These are phyloP conservation scores for Pristionchus arcanus DNA, from an alignment of 2,888 invertebrate species.

Conservation along the genomic window DNA sequence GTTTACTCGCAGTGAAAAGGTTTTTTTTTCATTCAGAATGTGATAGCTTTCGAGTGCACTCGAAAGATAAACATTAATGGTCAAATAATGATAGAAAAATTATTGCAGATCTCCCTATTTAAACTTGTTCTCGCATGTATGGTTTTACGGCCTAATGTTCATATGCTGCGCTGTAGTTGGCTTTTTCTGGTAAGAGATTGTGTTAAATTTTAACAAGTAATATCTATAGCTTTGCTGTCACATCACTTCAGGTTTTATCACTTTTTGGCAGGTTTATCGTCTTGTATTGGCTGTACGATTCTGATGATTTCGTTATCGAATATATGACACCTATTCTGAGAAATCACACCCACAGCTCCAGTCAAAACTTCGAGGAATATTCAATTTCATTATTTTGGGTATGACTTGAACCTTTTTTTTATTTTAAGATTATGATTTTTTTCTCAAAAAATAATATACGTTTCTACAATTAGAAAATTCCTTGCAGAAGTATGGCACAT, in stretches of 20 bases:
- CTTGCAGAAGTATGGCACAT: conserved; percentile 10
- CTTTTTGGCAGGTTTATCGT: background rate
- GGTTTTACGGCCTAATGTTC: background rate
- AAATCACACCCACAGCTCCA: background rate
- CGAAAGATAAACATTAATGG: background rate
- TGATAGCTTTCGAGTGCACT: no score
- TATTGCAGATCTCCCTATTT: background rate
- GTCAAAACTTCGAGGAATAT: background rate
- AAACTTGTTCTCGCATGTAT: background rate
- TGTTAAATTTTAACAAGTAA: background rate
- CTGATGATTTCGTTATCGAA: background rate
- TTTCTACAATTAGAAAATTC: no score
- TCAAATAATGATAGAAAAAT: no score
- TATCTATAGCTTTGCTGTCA: background rate
- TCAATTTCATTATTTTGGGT: conserved; percentile 7
- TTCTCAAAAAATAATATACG: no score
- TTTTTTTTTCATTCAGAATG: no score
- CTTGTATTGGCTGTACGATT: conserved; percentile 4
- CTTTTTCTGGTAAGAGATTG: background rate
- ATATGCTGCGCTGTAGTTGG: background rate
- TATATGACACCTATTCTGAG: background rate
- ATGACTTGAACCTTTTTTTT: no score
- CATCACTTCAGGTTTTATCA: no score
- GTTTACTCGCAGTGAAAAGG: conserved; percentile 16
- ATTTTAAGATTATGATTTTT: no score